Evolutionary conservation across 2,888 invertebrate species (phyloP).

Genomic region (Anagyrus pseudococci): DNA sequence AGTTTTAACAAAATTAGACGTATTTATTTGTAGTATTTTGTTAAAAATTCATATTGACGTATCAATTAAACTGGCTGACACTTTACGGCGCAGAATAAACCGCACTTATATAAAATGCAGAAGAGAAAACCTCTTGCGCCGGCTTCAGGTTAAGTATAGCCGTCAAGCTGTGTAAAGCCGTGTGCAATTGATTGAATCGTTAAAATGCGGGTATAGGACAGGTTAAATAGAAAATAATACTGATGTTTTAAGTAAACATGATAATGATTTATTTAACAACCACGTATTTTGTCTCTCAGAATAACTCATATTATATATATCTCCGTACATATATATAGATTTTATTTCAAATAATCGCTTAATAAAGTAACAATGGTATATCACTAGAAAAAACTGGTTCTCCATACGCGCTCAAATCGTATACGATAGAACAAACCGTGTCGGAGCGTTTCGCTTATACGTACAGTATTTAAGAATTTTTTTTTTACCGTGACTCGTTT

Average conservation of each 20-base stretch:
- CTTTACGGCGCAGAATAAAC: no score
- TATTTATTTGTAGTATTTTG: no score
- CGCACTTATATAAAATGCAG: no score
- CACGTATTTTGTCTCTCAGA: constrained; percentile 38
- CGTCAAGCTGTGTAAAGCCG: no score
- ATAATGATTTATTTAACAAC: constrained; percentile 43
- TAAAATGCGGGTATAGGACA: background rate
- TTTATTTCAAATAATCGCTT: constrained; percentile 42
- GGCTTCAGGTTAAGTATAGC: background rate
- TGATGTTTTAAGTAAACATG: constrained; percentile 39
- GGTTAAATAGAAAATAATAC: constrained; percentile 10
- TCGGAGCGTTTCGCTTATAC: constrained; percentile 34
- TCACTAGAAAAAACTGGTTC: constrained; percentile 46
- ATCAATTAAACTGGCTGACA: no score
- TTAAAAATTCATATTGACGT: no score
- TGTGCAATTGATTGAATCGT: no score
- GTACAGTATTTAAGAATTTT: no score
- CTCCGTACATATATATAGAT: constrained; percentile 44
- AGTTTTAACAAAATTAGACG: no score
- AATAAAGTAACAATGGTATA: constrained; percentile 51
- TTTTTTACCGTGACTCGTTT: no score
- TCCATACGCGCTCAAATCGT: constrained; percentile 34
- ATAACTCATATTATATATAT: constrained; percentile 39
- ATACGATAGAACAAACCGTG: constrained; percentile 50
- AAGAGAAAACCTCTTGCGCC: background rate